Percentiles rank a stretch among this genome's conserved stretches.
Conservation (phyloP, 2,113 vertebrate genomes). For the Paralichthys olivaceus region DNA sequence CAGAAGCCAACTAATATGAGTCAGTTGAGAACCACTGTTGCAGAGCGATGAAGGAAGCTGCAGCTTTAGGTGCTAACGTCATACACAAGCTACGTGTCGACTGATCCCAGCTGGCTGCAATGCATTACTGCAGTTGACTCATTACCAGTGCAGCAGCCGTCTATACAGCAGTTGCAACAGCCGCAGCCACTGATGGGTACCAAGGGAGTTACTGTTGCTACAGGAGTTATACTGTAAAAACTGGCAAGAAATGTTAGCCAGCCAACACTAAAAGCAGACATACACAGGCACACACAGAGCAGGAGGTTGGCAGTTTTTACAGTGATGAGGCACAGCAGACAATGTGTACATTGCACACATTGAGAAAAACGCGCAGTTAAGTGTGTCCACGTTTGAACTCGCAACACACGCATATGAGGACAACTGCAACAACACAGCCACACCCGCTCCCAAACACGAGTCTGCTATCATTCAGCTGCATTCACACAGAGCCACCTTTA, state of each 20-base stretch:
- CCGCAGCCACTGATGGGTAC: slow-evolving; percentile 30
- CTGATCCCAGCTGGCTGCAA: slow-evolving; percentile 48
- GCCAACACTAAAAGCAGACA: slow-evolving; percentile 39
- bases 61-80: slow-evolving; percentile 11
- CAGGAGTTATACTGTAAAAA: slow-evolving; percentile 28
- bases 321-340: slow-evolving; percentile 34
- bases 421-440: slow-evolving; percentile 7
- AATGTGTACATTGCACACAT: slow-evolving; percentile 32
- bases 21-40: slow-evolving; percentile 60
- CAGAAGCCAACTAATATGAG: slow-evolving; percentile 1
- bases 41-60: slow-evolving; percentile 25
- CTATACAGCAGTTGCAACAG: slow-evolving; percentile 42
- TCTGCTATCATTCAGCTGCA: slow-evolving; percentile 9
- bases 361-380: slow-evolving; percentile 10
- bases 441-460: slow-evolving; percentile 24
- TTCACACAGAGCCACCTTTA: slow-evolving; percentile 12
- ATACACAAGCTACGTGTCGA: slow-evolving; percentile 27
- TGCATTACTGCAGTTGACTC: slow-evolving; percentile 52
- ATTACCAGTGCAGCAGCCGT: slow-evolving; percentile 60
- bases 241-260: slow-evolving; percentile 33
- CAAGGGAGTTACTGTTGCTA: slow-evolving; percentile 26
- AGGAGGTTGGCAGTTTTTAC: slow-evolving; percentile 16
- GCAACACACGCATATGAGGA: background rate
- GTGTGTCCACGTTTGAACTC: slow-evolving; percentile 13
- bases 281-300: slow-evolving; percentile 31